Conservation (phyloP, 1,140 invertebrate species). For the Heliothis virescens region DNA sequence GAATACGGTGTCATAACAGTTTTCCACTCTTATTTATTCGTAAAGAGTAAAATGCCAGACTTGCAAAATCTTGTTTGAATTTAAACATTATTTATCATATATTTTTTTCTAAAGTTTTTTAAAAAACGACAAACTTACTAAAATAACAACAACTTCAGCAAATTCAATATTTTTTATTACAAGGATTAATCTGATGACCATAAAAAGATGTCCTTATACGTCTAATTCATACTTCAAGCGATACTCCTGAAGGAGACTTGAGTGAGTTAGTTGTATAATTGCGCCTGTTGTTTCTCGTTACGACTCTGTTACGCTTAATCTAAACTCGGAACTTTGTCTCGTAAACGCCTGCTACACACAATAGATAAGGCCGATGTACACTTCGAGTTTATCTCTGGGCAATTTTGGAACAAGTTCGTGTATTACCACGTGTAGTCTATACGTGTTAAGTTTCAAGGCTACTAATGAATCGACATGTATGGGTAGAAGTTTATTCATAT, state of each 20-base stretch:
- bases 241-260: slow-evolving; percentile 14
- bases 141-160: too few relatives aligned
- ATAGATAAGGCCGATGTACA: slow-evolving; percentile 44
- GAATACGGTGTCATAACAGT: too few relatives aligned
- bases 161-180: too few relatives aligned
- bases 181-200: too few relatives aligned
- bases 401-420: slow-evolving; percentile 31
- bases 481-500: neutral
- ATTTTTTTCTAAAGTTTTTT: too few relatives aligned
- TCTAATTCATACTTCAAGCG: neutral
- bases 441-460: neutral
- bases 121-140: neutral
- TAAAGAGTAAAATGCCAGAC: too few relatives aligned
- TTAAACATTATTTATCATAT: neutral
- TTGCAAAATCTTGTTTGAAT: too few relatives aligned
- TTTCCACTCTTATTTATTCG: too few relatives aligned
- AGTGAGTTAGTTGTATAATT: slow-evolving; percentile 59
- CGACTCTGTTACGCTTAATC: slow-evolving; percentile 55
- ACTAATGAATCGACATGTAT: neutral
- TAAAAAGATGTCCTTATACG: neutral
- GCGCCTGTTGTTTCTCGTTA: slow-evolving; percentile 51
- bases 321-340: slow-evolving; percentile 49
- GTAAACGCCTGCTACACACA: slow-evolving; percentile 41
- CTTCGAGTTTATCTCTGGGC: slow-evolving; percentile 30
- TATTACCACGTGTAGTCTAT: slow-evolving; percentile 14